phyloP scores from a whole-genome alignment of 2,888 invertebrate genomes.

The Sarcophaga carnaria region DNA sequence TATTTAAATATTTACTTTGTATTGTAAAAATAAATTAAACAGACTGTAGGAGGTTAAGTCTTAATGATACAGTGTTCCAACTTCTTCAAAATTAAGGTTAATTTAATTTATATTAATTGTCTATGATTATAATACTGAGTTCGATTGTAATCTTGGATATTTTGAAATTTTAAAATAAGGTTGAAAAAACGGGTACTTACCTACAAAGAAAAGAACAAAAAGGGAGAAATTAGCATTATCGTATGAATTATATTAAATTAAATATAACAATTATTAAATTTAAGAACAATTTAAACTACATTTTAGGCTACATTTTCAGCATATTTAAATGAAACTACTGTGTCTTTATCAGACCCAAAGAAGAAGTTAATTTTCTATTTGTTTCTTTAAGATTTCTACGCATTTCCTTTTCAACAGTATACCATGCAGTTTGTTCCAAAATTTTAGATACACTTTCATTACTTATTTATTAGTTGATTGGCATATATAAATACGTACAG shows the following conservation, averaged over 20 bases:
- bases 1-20: neutral
- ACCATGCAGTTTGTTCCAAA: no score
- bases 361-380: neutral
- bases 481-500: no score
- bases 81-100: neutral
- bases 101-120: neutral
- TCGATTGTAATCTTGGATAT: no score
- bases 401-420: neutral
- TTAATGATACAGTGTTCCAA: neutral
- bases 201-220: slow-evolving; percentile 7
- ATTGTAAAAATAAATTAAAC: neutral
- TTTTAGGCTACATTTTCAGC: neutral
- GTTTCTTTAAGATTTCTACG: neutral
- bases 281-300: neutral
- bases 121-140: no score
- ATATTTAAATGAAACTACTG: neutral
- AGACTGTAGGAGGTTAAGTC: neutral
- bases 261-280: no score
- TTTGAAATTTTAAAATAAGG: neutral
- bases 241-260: neutral
- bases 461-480: no score
- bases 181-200: neutral
- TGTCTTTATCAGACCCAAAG: neutral
- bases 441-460: no score
- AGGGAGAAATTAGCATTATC: neutral